phyloP scores from a whole-genome alignment of 2,797 vertebrate species.

The Octomys mimax region DNA sequence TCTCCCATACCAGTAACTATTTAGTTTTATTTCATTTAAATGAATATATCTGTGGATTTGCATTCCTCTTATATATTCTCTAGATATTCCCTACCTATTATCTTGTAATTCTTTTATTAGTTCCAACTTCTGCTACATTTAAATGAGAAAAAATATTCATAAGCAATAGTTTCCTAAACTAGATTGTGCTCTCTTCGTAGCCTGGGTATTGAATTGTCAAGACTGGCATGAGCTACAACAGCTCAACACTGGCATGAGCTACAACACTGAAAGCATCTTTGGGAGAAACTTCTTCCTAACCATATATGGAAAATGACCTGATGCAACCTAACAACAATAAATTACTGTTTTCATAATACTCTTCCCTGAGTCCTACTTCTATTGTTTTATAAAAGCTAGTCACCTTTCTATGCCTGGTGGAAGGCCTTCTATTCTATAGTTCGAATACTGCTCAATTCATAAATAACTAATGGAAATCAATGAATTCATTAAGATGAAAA shows the following conservation, averaged over 20 bases:
- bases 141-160: background rate
- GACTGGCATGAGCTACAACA: background rate
- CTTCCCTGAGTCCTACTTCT: background rate
- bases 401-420: background rate
- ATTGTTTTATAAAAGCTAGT: background rate
- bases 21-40: background rate
- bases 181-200: background rate
- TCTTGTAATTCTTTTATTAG: background rate
- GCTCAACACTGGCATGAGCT: background rate
- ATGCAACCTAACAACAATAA: background rate
- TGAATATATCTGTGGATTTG: background rate
- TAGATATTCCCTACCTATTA: background rate
- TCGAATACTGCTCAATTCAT: background rate
- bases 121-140: background rate
- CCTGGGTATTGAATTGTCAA: background rate
- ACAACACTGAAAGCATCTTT: background rate
- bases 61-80: rapidly evolving
- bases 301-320: background rate
- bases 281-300: too few relatives aligned
- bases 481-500: background rate
- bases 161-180: background rate
- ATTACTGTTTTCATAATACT: background rate
- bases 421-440: background rate
- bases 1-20: background rate
- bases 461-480: background rate